phyloP scores from a whole-genome alignment of 2,797 vertebrate species.

The Sylvilagus floridanus region DNA sequence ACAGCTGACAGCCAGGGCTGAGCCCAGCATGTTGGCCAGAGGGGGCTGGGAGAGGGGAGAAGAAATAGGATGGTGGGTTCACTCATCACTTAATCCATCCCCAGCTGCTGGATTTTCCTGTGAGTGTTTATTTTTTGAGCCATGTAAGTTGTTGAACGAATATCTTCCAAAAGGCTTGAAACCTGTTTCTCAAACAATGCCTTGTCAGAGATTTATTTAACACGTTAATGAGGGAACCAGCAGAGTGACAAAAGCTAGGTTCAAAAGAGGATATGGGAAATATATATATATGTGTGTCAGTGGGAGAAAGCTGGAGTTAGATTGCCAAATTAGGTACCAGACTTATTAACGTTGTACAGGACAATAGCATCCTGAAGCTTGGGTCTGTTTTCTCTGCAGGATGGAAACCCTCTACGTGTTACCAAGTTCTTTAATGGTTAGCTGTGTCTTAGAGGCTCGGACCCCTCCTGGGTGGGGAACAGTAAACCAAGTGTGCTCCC shows the following conservation, averaged over 20 bases:
- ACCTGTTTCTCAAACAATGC: conserved; percentile 48
- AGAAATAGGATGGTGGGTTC: background rate
- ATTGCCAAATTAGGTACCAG: background rate
- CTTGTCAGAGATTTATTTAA: conserved; percentile 36
- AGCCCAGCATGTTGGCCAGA: rapidly evolving
- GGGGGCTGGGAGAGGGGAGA: background rate
- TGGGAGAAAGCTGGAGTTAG: background rate
- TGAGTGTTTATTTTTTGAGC: conserved; percentile 1
- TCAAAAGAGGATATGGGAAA: background rate
- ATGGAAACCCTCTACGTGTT: background rate
- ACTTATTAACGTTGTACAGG: background rate
- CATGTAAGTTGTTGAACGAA: background rate
- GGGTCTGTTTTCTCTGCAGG: background rate
- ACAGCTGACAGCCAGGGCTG: rapidly evolving
- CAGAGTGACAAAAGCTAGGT: conserved; percentile 20
- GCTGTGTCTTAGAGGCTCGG: background rate
- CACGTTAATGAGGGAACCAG: background rate
- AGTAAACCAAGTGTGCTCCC: background rate
- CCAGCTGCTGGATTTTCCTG: background rate
- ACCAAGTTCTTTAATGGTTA: background rate
- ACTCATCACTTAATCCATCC: background rate
- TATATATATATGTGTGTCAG: background rate
- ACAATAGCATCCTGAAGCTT: background rate
- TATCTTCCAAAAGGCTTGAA: conserved; percentile 54
- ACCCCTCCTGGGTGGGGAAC: background rate